Evolutionary conservation across 2,888 invertebrate species (phyloP), one percentile per base, ranked within the genome.

Genomic region (Apotomis betuletana): DNA sequence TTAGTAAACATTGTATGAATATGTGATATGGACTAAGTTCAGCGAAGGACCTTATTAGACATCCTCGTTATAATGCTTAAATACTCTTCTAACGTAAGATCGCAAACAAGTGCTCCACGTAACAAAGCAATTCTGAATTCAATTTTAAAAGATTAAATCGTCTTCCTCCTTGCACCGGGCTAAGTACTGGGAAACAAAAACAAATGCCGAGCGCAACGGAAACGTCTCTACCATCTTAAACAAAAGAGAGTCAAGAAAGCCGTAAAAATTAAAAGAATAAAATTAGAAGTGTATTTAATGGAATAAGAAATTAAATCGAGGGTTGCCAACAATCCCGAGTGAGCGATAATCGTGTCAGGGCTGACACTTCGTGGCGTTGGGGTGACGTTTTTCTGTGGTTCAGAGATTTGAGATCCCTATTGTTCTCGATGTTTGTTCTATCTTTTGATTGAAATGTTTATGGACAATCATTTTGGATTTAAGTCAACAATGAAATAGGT

Each of bases 321-420:
- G 75, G 74, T 77, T 67, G 77, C 75, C 61, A 71, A 83, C 81
- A 78, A 80, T 80, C 77, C 80, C 74, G 76, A 76, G 76, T 76
- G 75, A 78, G 73, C 77, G 81, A 81, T 86, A 83, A 83, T 83
- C 84, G 74, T 71, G 80, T 78, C 76, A 79, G 67, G 76, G 74
- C 77, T 81, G 81, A 81, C 81, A 82, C 81, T 81, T 79, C 77
- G 73, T 80, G 78, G 77, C 76, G 69, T 55, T 58, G 70, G 79
- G 80, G 83, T 79, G 77, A 75, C 72, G 74, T 78, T 84, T 85
- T 84, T 80, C 81, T 85, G 83, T 55, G 67, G 67, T 60, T 67
- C 67, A 12, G 61, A 64, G 73, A 69, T 73, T 41, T 59, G 58
- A 9, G 54, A 58, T 44, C 57, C 52, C 46, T 38, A 69, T 69